Percentiles rank a stretch among this genome's conserved stretches.
These are phyloP conservation scores for Girardinus metallicus DNA, from an alignment of 2,797 vertebrate genomes.

Conservation along the genomic window DNA sequence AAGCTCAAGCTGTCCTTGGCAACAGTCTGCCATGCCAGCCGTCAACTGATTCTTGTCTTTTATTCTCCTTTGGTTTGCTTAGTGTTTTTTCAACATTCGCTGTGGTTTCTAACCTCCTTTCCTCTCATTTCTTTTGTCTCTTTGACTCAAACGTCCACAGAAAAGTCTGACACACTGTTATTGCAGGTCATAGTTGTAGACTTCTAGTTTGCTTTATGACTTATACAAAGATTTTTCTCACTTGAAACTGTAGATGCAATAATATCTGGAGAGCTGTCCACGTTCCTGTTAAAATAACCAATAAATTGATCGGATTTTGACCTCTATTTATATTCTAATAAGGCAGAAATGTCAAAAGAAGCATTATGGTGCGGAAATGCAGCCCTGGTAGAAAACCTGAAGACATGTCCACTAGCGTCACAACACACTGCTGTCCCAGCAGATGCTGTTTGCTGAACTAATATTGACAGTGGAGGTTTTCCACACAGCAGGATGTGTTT, in stretches of 20 bases:
- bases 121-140: not conserved
- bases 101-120: not conserved
- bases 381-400: conserved; percentile 9
- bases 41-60: conserved; percentile 16
- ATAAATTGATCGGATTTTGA: not conserved
- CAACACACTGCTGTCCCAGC: conserved; percentile 15
- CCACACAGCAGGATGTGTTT: conserved; percentile 51
- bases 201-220: not conserved
- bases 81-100: not conserved
- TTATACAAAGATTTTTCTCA: not conserved
- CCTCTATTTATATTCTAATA: not conserved
- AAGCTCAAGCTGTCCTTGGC: conserved; percentile 32
- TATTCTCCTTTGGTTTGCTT: conserved; percentile 17
- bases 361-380: conserved; percentile 4
- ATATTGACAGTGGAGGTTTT: conserved; percentile 60
- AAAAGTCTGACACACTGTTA: not conserved
- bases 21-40: conserved; percentile 25
- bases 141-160: not conserved
- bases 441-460: conserved; percentile 60
- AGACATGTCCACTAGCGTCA: conserved; percentile 27
- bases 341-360: not conserved
- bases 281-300: conserved; percentile 18
- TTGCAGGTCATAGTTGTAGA: not conserved
- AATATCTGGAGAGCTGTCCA: not conserved
- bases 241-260: not conserved